A percentile compares a stretch with the other conserved stretches of the same genome.
Evolutionary conservation across 2,113 vertebrate genomes (phyloP).

Genomic region (Amazona vittata): DNA sequence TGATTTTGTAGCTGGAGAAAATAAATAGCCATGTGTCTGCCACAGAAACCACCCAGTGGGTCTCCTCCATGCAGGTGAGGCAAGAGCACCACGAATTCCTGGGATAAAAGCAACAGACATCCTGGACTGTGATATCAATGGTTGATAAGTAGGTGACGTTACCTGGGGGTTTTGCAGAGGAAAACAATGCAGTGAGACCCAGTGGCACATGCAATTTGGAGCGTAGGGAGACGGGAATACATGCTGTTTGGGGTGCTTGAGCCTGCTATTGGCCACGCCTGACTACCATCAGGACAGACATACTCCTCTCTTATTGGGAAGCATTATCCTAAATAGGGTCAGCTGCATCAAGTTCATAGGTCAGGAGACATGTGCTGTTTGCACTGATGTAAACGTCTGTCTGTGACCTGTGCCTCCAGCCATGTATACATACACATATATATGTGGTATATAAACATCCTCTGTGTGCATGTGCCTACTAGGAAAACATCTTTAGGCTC

Average conservation of each 20-base stretch:
- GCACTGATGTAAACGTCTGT: neutral
- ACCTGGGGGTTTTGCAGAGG: neutral
- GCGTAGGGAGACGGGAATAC: neutral
- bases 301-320: neutral
- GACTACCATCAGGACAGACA: neutral
- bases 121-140: too few species aligned
- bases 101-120: neutral
- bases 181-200: neutral
- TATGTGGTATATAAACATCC: fast-evolving
- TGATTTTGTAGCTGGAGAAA: neutral
- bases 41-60: neutral
- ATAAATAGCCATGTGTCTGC: neutral
- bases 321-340: neutral
- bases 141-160: neutral
- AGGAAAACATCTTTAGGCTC: neutral
- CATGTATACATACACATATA: too few species aligned
- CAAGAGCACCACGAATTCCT: neutral
- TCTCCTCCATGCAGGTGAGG: neutral
- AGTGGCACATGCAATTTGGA: fast-evolving
- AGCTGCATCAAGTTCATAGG: neutral
- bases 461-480: neutral
- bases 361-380: neutral
- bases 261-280: fast-evolving
- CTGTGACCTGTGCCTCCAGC: neutral
- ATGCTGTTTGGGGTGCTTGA: neutral